Evolutionary conservation across 2,797 vertebrate genomes (phyloP), one percentile per base, ranked within the genome.

Genomic region (Sparus aurata): DNA sequence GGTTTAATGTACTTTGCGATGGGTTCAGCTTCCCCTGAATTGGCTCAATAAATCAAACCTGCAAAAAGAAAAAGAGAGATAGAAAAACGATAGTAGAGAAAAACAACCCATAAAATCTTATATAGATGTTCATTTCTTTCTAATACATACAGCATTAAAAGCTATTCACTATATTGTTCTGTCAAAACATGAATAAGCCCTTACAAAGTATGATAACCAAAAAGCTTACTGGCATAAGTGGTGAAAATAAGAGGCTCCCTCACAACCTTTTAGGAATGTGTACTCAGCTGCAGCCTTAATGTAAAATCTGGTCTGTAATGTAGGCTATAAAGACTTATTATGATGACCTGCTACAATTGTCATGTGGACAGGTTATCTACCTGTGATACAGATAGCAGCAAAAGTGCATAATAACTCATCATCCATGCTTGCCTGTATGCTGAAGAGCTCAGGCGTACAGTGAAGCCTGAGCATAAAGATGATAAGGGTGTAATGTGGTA

Each of bases 391-490:
- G 58, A 58, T 12, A 66, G 27, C 12, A 53, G 11, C 75, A 70
- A 43, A 59, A 2, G 20, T 47, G 16, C 34, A 77, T 61, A 59
- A 69, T 17, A 64, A 69, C 65, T 79, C 76, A 20, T 77, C 68
- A 68, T 65, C 25, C 25, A 53, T 2, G 30, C 41, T 65, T 25
- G 27, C 20, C 50, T 72, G 15, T 57, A 18, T 72, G 43, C 46
- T 72, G 41, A 17, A 75, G 46, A 57, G 52, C 75, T 82, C 62
- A 62, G 47, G 61, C 69, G n/a, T 38, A 61, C 34, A 23, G 57
- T 61, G 16, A 69, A 75, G 68, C 52, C 43, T 23, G 59, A 81
- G 65, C 71, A 79, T 23, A 72, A 34, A 66, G 73, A 84, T n/a
- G 49, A 85, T 13, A 61, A 23, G 52, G 25, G 58, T 71, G 62